These are phyloP conservation scores for Buphagus erythrorhynchus DNA, from an alignment of 2,797 vertebrate species.

Conservation along the genomic window DNA sequence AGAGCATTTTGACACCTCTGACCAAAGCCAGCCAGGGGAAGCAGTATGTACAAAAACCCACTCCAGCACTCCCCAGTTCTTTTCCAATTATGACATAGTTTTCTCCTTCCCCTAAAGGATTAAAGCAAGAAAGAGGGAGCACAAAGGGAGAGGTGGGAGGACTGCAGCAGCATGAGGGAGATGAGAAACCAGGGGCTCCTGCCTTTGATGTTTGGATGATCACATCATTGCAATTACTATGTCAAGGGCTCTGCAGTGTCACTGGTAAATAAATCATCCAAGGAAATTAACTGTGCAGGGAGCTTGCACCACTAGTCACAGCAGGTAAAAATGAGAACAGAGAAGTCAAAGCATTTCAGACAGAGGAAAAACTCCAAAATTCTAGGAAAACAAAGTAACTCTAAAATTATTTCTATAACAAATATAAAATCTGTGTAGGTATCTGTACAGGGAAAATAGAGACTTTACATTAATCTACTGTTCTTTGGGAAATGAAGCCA, in stretches of 20 bases:
- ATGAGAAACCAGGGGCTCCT: constrained; percentile 16
- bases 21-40: neutral
- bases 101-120: neutral
- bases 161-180: neutral
- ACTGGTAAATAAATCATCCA: constrained; percentile 52
- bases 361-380: neutral
- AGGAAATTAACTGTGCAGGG: neutral
- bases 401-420: neutral
- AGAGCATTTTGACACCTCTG: neutral
- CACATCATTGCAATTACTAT: neutral
- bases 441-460: neutral
- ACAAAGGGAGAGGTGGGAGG: constrained; percentile 41
- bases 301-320: constrained; percentile 7
- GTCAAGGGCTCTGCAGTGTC: constrained; percentile 14
- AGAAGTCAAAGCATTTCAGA: constrained; percentile 7
- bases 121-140: constrained; percentile 1
- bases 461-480: neutral
- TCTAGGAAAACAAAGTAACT: neutral
- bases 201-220: constrained; percentile 39
- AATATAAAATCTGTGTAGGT: neutral
- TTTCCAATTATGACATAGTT: neutral
- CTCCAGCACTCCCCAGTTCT: neutral
- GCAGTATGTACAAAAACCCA: neutral
- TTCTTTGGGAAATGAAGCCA: neutral
- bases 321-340: neutral